Evolutionary conservation across 2,888 invertebrate genomes (phyloP), one percentile per base, ranked within the genome.

Genomic region (Chrysodeixis includens): DNA sequence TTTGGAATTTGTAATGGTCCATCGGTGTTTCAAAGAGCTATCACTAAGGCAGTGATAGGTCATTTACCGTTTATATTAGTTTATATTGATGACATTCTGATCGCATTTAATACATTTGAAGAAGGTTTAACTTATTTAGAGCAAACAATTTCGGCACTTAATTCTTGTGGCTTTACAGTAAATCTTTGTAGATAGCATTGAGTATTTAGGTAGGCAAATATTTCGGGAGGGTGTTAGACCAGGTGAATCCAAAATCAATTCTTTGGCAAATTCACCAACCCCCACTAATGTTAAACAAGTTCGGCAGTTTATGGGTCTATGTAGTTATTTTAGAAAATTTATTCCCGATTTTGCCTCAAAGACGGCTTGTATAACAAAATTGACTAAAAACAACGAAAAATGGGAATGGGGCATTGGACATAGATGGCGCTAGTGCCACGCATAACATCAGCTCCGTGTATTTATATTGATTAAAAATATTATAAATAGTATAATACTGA

Each of bases 1-100:
- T 74, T 78, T 65, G 78, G 75, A 0, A 71, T 76, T 44, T 75
- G 74, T 59, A 78, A 76, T 56, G 75, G 68, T 0, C 75, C 80
- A 0, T 56, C 72, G 1, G 72, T 76, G 1, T 78, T 76, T 58
- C 76, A 77, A 59, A 61, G 61, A 44, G 74, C 73, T 7, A 71
- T 77, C 5, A 55, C 52, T 3, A 74, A 62, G 46, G 74, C 71
- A 3, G 62, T 74, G n/a, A n/a, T 10, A 40, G 63, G 5, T 40
- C 0, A 60, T 30, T 7, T 60, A 10, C 12, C 30, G 12, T 60
- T 53, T 18, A 0, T 53, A 1, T 44, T 60, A 44, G 44, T 59
- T 9, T 59, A 59, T 26, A 59, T 56, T 26, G 30, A 53, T 53
- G 54, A 53, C n/a, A 0, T 53, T 0, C 3, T 53, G 7, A 53